Base-by-base conservation (phyloP, 2,113 vertebrate genomes). In the Mormyrus iriodes region DNA sequence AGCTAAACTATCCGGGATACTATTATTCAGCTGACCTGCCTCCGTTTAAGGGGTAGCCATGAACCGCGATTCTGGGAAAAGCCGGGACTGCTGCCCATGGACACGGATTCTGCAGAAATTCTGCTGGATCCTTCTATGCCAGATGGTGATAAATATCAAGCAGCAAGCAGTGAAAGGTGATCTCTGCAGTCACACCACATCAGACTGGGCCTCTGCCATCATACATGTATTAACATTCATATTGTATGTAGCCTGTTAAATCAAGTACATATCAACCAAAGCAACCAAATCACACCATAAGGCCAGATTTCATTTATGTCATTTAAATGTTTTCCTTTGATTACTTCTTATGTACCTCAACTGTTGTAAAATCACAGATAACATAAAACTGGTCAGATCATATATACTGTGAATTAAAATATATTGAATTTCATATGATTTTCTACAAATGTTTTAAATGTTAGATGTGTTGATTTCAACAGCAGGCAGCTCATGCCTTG, bases 401-500 rank as follows among this genome's bases (percentile, higher is more conserved):
- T 39, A 82, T 82, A 82, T 35, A 19, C 19, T 76, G n/a, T 48
- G 35, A 44, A 83, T 48, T 83, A 48, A 83, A 42, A 46, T 48
- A 83, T 44, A 19, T 9, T 83, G 35, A 42, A 42, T n/a, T 84
- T 84, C 21, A 84, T 46, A 84, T 69, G 3, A 84, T 44, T 39
- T 8, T 44, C 39, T n/a, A 48, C 21, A 24, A n/a, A 44, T 13
- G 1, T 84, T 48, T 84, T 24, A 10, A 84, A 84, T 84, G 42
- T 48, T 19, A 12, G 12, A n/a, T 48, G 42, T 44, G 24, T 84
- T n/a, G 39, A 84, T 90, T 61, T 58, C 9, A 12, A 76, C 17
- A 46, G 55, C 85, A 93, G 93, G 86, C 8, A 92, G 94, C 27
- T 94, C 94, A 65, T 97, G 97, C 93, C 90, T 94, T 27, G 93